Conservation (phyloP, 1,140 invertebrate genomes). For the Mactra quadrangularis region DNA sequence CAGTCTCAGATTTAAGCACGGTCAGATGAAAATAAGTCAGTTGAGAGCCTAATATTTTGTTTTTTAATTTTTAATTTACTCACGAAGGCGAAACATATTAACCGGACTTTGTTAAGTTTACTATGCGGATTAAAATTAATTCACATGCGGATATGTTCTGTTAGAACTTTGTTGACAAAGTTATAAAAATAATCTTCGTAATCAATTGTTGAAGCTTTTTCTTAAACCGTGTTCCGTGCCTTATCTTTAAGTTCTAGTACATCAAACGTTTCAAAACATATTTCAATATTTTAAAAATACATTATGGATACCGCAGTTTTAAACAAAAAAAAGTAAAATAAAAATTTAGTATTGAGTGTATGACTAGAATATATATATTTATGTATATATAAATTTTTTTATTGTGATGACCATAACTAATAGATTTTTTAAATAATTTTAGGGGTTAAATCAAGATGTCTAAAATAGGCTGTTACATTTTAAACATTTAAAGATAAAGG, state of each 20-base stretch:
- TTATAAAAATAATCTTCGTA: conserved; percentile 58
- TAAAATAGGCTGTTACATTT: no score
- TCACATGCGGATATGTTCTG: background rate
- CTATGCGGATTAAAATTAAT: background rate
- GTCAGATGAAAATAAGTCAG: no score
- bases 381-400: background rate
- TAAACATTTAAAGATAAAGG: no score
- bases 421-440: no score
- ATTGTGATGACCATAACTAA: background rate
- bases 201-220: conserved; percentile 9
- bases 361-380: background rate
- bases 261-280: background rate
- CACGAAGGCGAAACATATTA: conserved; percentile 31
- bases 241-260: conserved; percentile 46
- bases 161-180: conserved; percentile 59
- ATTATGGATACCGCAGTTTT: background rate
- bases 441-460: no score
- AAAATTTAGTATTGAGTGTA: background rate
- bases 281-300: background rate
- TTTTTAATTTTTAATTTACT: conserved; percentile 46
- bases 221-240: conserved; percentile 19
- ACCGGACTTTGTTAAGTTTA: conserved; percentile 30
- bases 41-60: no score
- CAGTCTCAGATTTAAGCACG: no score
- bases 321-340: background rate